These are phyloP conservation scores for Parazoanthus darwini DNA, from an alignment of 92 coral and sea anemone genomes.

Conservation along the genomic window DNA sequence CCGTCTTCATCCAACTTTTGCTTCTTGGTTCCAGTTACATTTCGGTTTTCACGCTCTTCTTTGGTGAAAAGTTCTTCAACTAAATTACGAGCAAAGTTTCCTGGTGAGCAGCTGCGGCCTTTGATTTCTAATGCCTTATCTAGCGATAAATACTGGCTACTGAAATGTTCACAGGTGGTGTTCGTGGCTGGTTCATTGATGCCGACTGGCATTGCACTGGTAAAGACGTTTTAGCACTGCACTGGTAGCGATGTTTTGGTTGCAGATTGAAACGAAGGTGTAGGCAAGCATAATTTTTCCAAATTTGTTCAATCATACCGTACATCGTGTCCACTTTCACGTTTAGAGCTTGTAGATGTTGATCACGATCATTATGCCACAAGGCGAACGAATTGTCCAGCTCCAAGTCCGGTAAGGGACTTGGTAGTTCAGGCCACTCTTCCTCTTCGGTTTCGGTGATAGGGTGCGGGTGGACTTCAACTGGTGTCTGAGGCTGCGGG, in stretches of 20 bases:
- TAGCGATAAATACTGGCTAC: background rate
- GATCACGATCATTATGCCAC: no score
- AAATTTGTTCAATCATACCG: background rate
- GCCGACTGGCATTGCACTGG: background rate
- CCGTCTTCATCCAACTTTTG: background rate
- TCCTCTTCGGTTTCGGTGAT: background rate
- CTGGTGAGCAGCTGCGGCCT: constrained; percentile 22
- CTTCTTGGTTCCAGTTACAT: background rate
- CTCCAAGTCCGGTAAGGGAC: background rate
- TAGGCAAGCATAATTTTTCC: background rate
- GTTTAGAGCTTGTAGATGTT: no score
- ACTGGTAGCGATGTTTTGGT: background rate
- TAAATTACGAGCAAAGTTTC: background rate
- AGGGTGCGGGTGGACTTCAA: background rate
- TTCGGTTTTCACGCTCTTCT: background rate
- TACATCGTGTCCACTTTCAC: no score
- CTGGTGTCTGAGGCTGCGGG: no score
- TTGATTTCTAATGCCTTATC: constrained; percentile 3
- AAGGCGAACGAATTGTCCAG: no score
- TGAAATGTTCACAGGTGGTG: constrained; percentile 5
- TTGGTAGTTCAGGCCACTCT: background rate
- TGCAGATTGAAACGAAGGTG: background rate
- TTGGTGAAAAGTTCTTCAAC: background rate
- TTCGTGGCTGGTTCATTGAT: background rate
- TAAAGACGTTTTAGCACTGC: background rate